Percentiles rank a stretch among this genome's conserved stretches.
phyloP scores from a whole-genome alignment of 2,888 invertebrate genomes.

The Plebejus melissa region DNA sequence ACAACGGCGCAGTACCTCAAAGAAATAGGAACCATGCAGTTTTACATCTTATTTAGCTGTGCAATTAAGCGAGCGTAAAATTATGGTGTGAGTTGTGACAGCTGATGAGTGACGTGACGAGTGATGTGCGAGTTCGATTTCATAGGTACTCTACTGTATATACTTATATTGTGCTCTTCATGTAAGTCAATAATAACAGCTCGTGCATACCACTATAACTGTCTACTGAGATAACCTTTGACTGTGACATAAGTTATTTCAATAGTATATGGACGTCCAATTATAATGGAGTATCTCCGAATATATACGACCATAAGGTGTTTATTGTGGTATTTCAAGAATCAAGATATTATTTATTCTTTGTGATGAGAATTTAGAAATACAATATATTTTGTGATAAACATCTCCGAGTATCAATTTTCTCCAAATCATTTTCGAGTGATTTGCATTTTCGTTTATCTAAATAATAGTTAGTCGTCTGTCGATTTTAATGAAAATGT shows the following conservation, averaged over 20 bases:
- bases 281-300: constrained; percentile 9
- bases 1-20: no score
- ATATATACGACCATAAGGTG: neutral
- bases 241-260: constrained; percentile 10
- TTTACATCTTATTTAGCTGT: no score
- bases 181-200: neutral
- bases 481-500: neutral
- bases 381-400: neutral
- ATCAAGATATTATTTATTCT: neutral
- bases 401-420: neutral
- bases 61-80: no score
- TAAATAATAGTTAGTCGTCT: neutral
- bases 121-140: no score
- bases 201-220: neutral
- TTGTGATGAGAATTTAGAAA: neutral
- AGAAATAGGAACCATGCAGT: no score
- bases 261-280: neutral
- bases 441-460: neutral
- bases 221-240: neutral
- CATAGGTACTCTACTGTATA: neutral
- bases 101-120: no score
- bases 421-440: neutral
- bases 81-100: no score
- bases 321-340: neutral
- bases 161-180: neutral